Percentiles rank a stretch among this genome's conserved stretches.
Evolutionary conservation across 1,140 invertebrate genomes (phyloP).

Genomic region (Chironomus striatipennis): DNA sequence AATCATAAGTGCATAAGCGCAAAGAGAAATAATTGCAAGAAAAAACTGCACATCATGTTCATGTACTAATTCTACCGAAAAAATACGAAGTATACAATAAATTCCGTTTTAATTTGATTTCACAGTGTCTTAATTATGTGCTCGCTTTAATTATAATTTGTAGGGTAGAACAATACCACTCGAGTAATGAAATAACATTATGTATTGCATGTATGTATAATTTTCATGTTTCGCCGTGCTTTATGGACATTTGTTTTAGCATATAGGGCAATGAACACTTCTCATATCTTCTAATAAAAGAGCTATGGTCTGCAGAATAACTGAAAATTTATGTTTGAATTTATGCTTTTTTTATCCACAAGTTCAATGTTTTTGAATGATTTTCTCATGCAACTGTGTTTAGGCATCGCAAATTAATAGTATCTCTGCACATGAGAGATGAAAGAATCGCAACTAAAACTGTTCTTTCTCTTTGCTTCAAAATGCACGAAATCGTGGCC

Average conservation of each 20-base stretch:
- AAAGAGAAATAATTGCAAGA: constrained; percentile 5
- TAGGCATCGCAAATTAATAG: constrained; percentile 7
- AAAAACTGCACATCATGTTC: constrained; percentile 6
- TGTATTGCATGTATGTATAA: constrained; percentile 20
- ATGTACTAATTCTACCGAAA: constrained; percentile 6
- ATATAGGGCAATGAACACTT: neutral
- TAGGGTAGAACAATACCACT: neutral
- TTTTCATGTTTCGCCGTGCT: constrained; percentile 20
- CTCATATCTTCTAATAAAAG: neutral
- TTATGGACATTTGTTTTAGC: constrained; percentile 9
- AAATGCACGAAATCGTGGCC: constrained; percentile 11
- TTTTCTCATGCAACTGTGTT: constrained; percentile 22
- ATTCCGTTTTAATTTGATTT: constrained; percentile 14
- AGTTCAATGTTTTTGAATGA: constrained; percentile 11
- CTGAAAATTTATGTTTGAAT: neutral
- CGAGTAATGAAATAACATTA: constrained; percentile 11
- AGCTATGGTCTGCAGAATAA: neutral
- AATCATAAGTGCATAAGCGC: constrained; percentile 12
- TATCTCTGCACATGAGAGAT: neutral
- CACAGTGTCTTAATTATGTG: constrained; percentile 8
- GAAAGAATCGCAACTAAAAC: neutral
- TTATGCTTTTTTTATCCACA: neutral
- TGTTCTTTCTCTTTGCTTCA: neutral
- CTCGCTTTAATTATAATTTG: neutral
- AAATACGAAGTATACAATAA: neutral